Base-by-base conservation (phyloP, 1,140 invertebrate species). In the Tetramorium simillimum region DNA sequence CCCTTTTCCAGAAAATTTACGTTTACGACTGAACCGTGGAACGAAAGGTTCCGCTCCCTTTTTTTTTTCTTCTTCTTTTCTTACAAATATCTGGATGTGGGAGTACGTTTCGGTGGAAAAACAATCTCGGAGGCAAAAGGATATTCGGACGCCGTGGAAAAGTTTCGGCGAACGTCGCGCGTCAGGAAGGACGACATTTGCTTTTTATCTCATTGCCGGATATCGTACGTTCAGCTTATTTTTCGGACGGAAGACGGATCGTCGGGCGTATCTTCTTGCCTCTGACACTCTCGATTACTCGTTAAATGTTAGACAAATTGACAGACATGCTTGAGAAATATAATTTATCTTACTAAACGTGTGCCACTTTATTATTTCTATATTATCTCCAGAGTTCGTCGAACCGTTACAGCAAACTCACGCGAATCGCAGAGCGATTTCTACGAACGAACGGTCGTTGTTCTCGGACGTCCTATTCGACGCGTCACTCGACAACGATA, bases 311-410 rank as follows among this genome's bases (percentile, higher is more conserved):
- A 49, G 53, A 75, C 69, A 28, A 73, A 37, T 75, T 76, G 53
- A 60, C 53, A 84, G 53, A 73, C 80, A 33, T 33, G 80, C 53
- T 75, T 60, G 53, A 84, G 69, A 84, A 73, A 84, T 84, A 84
- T 84, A 84, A 84, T 84, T 84, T 84, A 62, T 84, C 65, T 81
- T 70, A 62, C n/a, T 84, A 84, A 75, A 84, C 40, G 28, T 53
- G 60, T 63, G 28, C 56, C 58, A 28, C 56, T 76, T 43, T 49
- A 46, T 49, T 73, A 69, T 21, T 78, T 80, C 24, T 73, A 18
- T 7, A 43, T 82, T 37, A 33, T 78, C 43, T 60, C 40, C 53
- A 53, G 33, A 69, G 46, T 53, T 28, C 37, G 7, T n/a, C n/a
- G n/a, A 69, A 69, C 33, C 24, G 65, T 14, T 28, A 28, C 1